These are phyloP conservation scores for Zonitis immaculata DNA, from an alignment of 2,888 invertebrate genomes.

Conservation along the genomic window DNA sequence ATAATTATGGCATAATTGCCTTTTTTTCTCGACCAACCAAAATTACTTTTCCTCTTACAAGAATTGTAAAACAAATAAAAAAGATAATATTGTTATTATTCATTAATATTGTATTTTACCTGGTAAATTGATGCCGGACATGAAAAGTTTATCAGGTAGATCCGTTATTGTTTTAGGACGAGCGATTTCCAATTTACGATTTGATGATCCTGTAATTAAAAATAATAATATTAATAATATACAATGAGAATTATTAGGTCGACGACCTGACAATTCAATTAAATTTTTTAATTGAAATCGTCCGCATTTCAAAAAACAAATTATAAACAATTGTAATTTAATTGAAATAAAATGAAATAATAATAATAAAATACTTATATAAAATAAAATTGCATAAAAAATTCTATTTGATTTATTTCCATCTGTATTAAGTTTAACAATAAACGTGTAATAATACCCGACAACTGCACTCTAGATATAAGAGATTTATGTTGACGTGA, in stretches of 20 bases:
- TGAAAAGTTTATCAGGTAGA: slow-evolving; percentile 61
- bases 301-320: too few species aligned
- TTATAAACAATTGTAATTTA: not conserved
- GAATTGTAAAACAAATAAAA: not conserved
- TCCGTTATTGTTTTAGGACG: slow-evolving; percentile 61
- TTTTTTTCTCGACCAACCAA: slow-evolving; percentile 1
- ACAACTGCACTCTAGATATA: slow-evolving; percentile 5
- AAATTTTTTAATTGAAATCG: slow-evolving; percentile 9
- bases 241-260: too few species aligned
- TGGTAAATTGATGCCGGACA: slow-evolving; percentile 65
- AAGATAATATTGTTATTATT: too few species aligned
- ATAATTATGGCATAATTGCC: slow-evolving; percentile 7
- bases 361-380: too few species aligned
- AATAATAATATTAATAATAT: too few species aligned
- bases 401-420: slow-evolving; percentile 12
- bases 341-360: not conserved
- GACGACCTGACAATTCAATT: slow-evolving; percentile 2
- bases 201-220: slow-evolving; percentile 49
- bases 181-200: slow-evolving; percentile 51
- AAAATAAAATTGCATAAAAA: too few species aligned
- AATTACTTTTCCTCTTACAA: not conserved
- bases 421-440: slow-evolving; percentile 12
- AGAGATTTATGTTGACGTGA: slow-evolving; percentile 14
- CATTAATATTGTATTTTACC: too few species aligned
- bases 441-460: slow-evolving; percentile 5